Evolutionary conservation across 2,888 invertebrate species (phyloP).

Genomic region (Euplexia lucipara): DNA sequence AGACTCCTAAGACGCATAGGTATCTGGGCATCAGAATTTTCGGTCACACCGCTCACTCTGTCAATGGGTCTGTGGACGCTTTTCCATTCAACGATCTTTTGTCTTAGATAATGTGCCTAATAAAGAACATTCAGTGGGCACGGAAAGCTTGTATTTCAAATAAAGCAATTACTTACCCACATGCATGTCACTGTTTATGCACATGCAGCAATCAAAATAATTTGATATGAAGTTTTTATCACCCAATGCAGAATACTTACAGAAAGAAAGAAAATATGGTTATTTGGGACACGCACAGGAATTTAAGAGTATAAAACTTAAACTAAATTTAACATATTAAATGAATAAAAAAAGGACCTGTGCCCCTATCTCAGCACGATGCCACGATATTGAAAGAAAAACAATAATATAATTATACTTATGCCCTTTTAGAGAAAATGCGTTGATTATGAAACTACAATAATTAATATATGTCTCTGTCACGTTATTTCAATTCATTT

Average conservation of each 20-base stretch:
- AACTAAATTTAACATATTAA: too few relatives aligned
- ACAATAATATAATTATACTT: too few relatives aligned
- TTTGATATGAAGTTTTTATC: not conserved
- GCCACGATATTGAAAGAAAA: too few relatives aligned
- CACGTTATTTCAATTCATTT: slow-evolving; percentile 32
- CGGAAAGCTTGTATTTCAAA: slow-evolving; percentile 6
- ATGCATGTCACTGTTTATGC: not conserved
- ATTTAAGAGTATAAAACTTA: too few relatives aligned
- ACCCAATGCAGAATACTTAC: not conserved
- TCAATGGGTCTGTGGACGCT: not conserved
- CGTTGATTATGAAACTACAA: not conserved
- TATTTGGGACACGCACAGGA: too few relatives aligned
- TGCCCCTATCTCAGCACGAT: too few relatives aligned
- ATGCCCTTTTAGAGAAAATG: slow-evolving; percentile 1
- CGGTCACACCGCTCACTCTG: too few relatives aligned
- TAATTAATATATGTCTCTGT: slow-evolving; percentile 2
- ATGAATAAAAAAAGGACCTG: too few relatives aligned
- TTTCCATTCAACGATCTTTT: not conserved
- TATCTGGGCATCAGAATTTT: too few relatives aligned
- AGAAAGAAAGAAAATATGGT: too few relatives aligned
- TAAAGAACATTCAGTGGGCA: not conserved
- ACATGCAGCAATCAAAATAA: slow-evolving; percentile 1
- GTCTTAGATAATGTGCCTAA: not conserved
- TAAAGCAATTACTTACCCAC: slow-evolving; percentile 2
- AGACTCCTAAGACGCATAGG: too few relatives aligned